Evolutionary conservation across 2,888 invertebrate genomes (phyloP).

Genomic region (Lasioglossum figueresi): DNA sequence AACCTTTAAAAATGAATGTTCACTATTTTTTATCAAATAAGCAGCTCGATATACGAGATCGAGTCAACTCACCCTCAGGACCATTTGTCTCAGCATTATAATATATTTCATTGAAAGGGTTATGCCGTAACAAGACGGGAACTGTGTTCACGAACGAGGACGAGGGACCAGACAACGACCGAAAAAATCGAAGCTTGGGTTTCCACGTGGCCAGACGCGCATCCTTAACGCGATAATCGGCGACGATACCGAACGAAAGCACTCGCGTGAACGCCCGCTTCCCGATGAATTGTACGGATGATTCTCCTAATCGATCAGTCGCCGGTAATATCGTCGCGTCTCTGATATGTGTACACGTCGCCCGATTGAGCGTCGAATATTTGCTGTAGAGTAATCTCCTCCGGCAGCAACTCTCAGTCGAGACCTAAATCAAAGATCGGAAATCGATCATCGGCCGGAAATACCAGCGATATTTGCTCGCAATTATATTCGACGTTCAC

Average conservation of each 20-base stretch:
- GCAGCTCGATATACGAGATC: background rate
- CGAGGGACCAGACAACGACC: background rate
- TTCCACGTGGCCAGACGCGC: conserved; percentile 12
- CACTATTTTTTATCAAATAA: background rate
- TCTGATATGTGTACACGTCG: conserved; percentile 42
- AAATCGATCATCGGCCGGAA: conserved; percentile 63
- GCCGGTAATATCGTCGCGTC: conserved; percentile 57
- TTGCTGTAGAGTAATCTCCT: conserved; percentile 58
- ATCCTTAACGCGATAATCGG: conserved; percentile 43
- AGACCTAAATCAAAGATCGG: conserved; percentile 70
- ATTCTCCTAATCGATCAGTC: conserved; percentile 63
- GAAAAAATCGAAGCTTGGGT: background rate
- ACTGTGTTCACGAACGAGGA: background rate
- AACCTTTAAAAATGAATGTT: background rate
- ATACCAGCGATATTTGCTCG: conserved; percentile 63
- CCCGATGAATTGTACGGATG: conserved; percentile 63
- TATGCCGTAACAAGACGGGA: background rate
- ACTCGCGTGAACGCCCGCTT: conserved; percentile 28
- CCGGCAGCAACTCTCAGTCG: conserved; percentile 48
- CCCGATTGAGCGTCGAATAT: conserved; percentile 61
- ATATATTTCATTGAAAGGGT: background rate
- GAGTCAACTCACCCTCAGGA: background rate
- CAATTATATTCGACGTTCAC: conserved; percentile 60
- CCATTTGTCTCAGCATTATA: background rate
- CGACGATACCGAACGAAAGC: background rate